Evolutionary conservation across 2,888 invertebrate genomes (phyloP).

Genomic region (Nematopogon swammerdamellus): DNA sequence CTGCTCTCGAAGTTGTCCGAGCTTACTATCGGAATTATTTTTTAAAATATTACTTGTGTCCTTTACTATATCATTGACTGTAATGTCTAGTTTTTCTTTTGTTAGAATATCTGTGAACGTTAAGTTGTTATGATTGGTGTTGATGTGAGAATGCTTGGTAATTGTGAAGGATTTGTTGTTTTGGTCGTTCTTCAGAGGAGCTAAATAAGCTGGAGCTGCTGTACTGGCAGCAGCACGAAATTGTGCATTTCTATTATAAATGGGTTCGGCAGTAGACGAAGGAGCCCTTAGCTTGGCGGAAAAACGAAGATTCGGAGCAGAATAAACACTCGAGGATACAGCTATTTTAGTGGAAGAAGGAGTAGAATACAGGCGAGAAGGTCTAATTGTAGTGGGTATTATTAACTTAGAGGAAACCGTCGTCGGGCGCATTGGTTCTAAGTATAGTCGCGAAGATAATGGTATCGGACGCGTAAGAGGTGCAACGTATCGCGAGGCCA

Average conservation of each 20-base stretch:
- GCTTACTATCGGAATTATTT: constrained; percentile 21
- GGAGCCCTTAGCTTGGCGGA: constrained; percentile 13
- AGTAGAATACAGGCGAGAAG: neutral
- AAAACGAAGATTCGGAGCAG: neutral
- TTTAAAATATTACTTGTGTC: constrained; percentile 32
- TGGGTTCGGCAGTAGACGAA: constrained; percentile 15
- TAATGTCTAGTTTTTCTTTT: constrained; percentile 38
- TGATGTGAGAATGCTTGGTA: constrained; percentile 19
- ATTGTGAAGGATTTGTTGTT: constrained; percentile 19
- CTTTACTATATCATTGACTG: constrained; percentile 37
- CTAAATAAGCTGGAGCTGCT: constrained; percentile 16
- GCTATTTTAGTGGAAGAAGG: neutral
- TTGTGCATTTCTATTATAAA: constrained; percentile 21
- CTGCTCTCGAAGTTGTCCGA: constrained; percentile 21
- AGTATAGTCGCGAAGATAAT: constrained; percentile 27
- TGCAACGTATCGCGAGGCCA: neutral
- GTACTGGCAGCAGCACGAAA: constrained; percentile 20
- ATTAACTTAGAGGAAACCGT: no score
- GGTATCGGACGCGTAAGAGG: neutral
- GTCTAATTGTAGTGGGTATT: no score
- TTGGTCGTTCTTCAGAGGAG: constrained; percentile 7
- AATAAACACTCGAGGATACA: neutral
- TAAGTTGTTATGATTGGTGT: constrained; percentile 27
- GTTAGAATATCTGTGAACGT: constrained; percentile 39
- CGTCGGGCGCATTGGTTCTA: no score